These are phyloP conservation scores for Clarias laeviceps DNA, from an alignment of 2,797 vertebrate species.

Conservation along the genomic window DNA sequence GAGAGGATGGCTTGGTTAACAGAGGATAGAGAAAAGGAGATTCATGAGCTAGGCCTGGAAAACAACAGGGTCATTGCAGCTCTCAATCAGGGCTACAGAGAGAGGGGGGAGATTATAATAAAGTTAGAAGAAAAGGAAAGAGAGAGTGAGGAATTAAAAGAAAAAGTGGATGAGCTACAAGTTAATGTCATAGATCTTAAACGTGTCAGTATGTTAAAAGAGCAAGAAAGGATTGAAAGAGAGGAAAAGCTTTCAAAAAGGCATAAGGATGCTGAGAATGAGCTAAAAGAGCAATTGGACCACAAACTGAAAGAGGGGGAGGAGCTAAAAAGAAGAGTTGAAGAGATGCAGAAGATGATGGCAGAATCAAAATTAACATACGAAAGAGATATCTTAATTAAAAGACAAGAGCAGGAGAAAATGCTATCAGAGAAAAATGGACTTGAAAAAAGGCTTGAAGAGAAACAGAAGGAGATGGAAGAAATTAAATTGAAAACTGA, in stretches of 20 bases:
- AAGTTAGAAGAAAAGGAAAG: slow-evolving; percentile 64
- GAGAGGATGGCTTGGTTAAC: slow-evolving; percentile 73
- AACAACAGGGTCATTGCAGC: slow-evolving; percentile 56
- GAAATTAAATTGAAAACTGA: slow-evolving; percentile 13
- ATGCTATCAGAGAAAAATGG: slow-evolving; percentile 32
- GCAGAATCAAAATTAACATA: slow-evolving; percentile 47
- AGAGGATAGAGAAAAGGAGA: slow-evolving; percentile 74
- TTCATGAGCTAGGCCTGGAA: slow-evolving; percentile 70
- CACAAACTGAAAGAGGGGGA: slow-evolving; percentile 52
- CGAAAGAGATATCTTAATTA: slow-evolving; percentile 37
- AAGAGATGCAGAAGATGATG: slow-evolving; percentile 55
- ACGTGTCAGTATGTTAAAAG: slow-evolving; percentile 43
- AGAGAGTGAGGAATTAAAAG: slow-evolving; percentile 71
- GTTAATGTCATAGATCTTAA: slow-evolving; percentile 68
- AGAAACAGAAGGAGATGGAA: slow-evolving; percentile 41
- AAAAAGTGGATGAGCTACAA: slow-evolving; percentile 71
- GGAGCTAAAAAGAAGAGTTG: slow-evolving; percentile 48
- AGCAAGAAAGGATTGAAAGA: slow-evolving; percentile 57
- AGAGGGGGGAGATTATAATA: slow-evolving; percentile 51
- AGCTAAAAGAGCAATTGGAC: slow-evolving; percentile 48
- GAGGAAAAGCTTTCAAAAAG: slow-evolving; percentile 51
- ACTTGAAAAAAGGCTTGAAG: slow-evolving; percentile 33
- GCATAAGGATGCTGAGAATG: slow-evolving; percentile 48
- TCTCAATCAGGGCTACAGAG: slow-evolving; percentile 55
- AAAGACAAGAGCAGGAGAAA: slow-evolving; percentile 39